These are phyloP conservation scores for Cylas formicarius DNA, from an alignment of 1,140 invertebrate genomes.

Conservation along the genomic window DNA sequence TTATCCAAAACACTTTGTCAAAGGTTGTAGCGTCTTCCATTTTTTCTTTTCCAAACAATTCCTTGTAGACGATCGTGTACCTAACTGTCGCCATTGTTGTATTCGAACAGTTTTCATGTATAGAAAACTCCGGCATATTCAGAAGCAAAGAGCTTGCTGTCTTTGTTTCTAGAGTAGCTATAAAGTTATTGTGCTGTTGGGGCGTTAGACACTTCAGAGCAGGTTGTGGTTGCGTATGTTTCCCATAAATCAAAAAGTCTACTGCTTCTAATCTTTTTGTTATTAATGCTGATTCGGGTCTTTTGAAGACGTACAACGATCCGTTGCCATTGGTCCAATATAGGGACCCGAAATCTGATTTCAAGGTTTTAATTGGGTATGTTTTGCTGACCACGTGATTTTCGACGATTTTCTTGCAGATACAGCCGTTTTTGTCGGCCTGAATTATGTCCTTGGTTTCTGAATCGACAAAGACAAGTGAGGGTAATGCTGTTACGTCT, in stretches of 20 bases:
- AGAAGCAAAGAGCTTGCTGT: slow-evolving; percentile 59
- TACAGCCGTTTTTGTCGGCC: slow-evolving; percentile 60
- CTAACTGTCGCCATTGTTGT: slow-evolving; percentile 58
- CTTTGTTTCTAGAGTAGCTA: slow-evolving; percentile 45
- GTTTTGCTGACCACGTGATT: slow-evolving; percentile 31
- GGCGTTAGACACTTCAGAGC: slow-evolving; percentile 62
- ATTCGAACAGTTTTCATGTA: slow-evolving; percentile 50
- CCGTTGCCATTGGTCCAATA: slow-evolving; percentile 61
- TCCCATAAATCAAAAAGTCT: slow-evolving; percentile 62
- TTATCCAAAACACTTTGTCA: slow-evolving; percentile 48
- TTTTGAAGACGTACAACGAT: slow-evolving; percentile 57
- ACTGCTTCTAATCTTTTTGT: slow-evolving; percentile 19
- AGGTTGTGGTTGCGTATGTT: slow-evolving; percentile 70
- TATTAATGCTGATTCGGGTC: slow-evolving; percentile 38
- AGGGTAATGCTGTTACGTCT: slow-evolving; percentile 45
- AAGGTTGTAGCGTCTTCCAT: slow-evolving; percentile 42
- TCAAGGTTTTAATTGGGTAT: slow-evolving; percentile 53
- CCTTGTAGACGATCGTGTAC: slow-evolving; percentile 61
- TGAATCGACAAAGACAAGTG: slow-evolving; percentile 59
- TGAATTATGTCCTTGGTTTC: slow-evolving; percentile 53
- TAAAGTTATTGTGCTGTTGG: slow-evolving; percentile 44
- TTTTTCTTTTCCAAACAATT: slow-evolving; percentile 34
- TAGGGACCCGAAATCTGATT: slow-evolving; percentile 57
- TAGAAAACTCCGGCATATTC: slow-evolving; percentile 49
- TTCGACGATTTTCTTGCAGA: slow-evolving; percentile 53